phyloP scores from a whole-genome alignment of 2,888 invertebrate genomes.

The Nineta flava region DNA sequence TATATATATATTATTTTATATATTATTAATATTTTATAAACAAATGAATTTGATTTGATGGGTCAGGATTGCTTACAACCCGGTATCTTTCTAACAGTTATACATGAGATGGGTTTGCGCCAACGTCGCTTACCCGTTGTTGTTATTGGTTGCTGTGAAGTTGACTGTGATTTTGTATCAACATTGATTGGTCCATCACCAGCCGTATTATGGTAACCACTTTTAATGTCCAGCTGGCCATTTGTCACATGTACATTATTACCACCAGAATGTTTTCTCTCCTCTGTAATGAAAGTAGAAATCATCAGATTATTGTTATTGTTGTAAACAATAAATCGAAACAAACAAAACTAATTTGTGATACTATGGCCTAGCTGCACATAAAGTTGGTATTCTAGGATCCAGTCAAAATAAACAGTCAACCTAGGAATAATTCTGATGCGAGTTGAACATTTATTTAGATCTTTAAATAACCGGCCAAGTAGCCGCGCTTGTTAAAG shows the following conservation, averaged over 20 bases:
- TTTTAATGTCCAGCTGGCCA: slow-evolving; percentile 4
- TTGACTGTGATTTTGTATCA: no score
- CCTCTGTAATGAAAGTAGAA: slow-evolving; percentile 6
- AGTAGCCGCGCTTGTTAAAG: no score
- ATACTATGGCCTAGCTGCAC: slow-evolving; percentile 5
- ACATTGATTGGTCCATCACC: slow-evolving; percentile 4
- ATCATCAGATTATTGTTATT: background rate
- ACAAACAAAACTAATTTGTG: slow-evolving; percentile 3
- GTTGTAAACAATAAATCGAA: no score
- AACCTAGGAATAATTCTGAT: no score
- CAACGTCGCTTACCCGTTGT: slow-evolving; percentile 33
- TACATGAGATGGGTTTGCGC: slow-evolving; percentile 41
- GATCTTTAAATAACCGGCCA: no score
- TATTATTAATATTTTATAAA: background rate
- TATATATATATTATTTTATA: background rate
- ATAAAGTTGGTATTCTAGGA: background rate
- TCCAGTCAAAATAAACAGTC: no score
- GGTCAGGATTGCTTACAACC: slow-evolving; percentile 46
- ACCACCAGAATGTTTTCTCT: slow-evolving; percentile 1
- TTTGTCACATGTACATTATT: slow-evolving; percentile 1
- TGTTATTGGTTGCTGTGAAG: slow-evolving; percentile 8
- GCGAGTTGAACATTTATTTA: no score
- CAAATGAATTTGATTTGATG: background rate
- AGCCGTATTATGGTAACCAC: slow-evolving; percentile 12
- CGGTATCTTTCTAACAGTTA: slow-evolving; percentile 39